These are phyloP conservation scores for Conopomorpha cramerella DNA, from an alignment of 1,140 invertebrate species.

Conservation along the genomic window DNA sequence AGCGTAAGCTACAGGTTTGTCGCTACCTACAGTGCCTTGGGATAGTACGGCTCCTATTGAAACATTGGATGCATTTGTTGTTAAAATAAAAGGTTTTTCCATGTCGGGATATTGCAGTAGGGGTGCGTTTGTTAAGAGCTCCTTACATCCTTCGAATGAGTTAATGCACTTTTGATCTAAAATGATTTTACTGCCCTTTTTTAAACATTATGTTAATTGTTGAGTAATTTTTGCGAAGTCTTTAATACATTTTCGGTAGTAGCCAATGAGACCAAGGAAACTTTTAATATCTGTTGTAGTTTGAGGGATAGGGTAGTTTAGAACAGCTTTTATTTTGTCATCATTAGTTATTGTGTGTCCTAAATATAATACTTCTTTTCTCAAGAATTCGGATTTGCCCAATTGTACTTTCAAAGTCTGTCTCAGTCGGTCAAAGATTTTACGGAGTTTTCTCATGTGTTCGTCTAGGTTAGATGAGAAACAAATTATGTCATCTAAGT, in stretches of 20 bases:
- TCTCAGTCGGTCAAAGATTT: too few species aligned
- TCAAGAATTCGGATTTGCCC: too few species aligned
- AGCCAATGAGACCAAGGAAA: constrained; percentile 24
- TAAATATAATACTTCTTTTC: too few species aligned
- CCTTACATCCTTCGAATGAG: constrained; percentile 3
- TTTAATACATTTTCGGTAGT: constrained; percentile 17
- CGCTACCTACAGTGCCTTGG: too few species aligned
- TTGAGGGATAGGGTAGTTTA: background rate
- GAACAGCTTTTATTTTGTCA: constrained; percentile 1
- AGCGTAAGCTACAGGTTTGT: too few species aligned
- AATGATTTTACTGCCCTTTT: too few species aligned
- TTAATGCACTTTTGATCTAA: constrained; percentile 1
- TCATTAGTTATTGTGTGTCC: too few species aligned
- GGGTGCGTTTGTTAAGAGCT: background rate
- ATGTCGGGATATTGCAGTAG: constrained; percentile 4
- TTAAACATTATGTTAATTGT: constrained; percentile 18
- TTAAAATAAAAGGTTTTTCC: constrained; percentile 2
- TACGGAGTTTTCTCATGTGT: too few species aligned
- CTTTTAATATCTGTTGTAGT: constrained; percentile 2
- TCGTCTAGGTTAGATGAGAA: too few species aligned
- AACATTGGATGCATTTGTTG: constrained; percentile 1
- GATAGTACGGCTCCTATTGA: background rate
- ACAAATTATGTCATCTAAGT: too few species aligned
- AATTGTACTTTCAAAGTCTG: too few species aligned
- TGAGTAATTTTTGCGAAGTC: constrained; percentile 18